Conservation (phyloP, 2,888 invertebrate genomes). For the Brachylomia viminalis region DNA sequence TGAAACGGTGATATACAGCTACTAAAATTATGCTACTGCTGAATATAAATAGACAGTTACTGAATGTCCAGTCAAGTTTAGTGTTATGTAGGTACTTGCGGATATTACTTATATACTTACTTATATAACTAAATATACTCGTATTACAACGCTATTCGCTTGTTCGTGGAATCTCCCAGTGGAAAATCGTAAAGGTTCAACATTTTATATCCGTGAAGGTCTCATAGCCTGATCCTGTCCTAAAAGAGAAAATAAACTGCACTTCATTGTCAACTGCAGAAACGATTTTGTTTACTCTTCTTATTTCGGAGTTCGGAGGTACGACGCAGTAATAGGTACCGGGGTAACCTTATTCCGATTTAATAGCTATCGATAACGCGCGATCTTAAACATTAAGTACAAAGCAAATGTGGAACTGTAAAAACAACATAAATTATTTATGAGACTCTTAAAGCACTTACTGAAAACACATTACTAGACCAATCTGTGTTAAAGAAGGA, state of each 20-base stretch:
- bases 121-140: constrained; percentile 32
- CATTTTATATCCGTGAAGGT: constrained; percentile 13
- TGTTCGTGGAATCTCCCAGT: constrained; percentile 17
- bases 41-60: constrained; percentile 52
- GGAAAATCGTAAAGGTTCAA: constrained; percentile 23
- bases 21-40: constrained; percentile 37
- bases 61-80: constrained; percentile 46
- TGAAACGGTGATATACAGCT: constrained; percentile 38
- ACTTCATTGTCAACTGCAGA: constrained; percentile 18
- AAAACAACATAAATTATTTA: constrained; percentile 71
- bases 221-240: not conserved
- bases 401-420: constrained; percentile 66
- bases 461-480: constrained; percentile 64
- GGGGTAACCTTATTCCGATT: constrained; percentile 44
- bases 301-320: not conserved
- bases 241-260: constrained; percentile 4
- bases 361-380: constrained; percentile 48
- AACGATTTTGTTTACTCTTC: not conserved
- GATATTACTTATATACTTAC: constrained; percentile 18
- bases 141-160: constrained; percentile 31
- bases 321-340: not conserved
- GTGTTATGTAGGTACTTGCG: constrained; percentile 26
- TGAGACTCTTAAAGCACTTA: constrained; percentile 63
- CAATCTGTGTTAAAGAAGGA: constrained; percentile 30
- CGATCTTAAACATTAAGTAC: constrained; percentile 56